Percentiles rank a stretch among this genome's conserved stretches.
phyloP scores from a whole-genome alignment of 2,888 invertebrate species.

The Spilosoma lubricipeda region DNA sequence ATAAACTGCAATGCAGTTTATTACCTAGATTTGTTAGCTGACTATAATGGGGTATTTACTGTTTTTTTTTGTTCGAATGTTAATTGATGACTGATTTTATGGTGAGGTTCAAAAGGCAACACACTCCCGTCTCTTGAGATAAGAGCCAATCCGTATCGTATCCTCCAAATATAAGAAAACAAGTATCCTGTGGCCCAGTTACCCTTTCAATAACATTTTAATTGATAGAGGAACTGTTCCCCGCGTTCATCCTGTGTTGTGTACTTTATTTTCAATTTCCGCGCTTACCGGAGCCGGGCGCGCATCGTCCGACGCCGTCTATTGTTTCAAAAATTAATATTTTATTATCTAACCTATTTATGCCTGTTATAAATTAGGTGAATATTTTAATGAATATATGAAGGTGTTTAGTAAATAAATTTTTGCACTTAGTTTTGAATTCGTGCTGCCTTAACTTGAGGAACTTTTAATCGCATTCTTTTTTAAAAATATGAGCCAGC shows the following conservation, averaged over 20 bases:
- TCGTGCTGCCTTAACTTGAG: too few relatives aligned
- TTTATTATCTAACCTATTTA: slow-evolving; percentile 11
- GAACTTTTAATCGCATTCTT: too few relatives aligned
- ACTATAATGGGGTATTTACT: too few relatives aligned
- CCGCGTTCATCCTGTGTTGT: slow-evolving; percentile 22
- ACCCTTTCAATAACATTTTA: slow-evolving; percentile 25
- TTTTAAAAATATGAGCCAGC: too few relatives aligned
- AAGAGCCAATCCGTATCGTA: neutral
- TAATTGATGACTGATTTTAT: too few relatives aligned
- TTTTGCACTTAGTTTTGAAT: neutral
- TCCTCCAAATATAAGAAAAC: neutral
- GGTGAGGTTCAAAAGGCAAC: too few relatives aligned
- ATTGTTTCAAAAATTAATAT: slow-evolving; percentile 41
- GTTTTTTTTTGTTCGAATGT: too few relatives aligned
- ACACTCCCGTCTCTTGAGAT: too few relatives aligned
- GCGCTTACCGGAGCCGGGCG: slow-evolving; percentile 36
- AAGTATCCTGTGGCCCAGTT: slow-evolving; percentile 1
- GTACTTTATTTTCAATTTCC: slow-evolving; percentile 53
- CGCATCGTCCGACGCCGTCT: slow-evolving; percentile 34
- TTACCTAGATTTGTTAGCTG: too few relatives aligned
- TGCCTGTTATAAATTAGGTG: neutral
- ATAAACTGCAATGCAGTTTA: neutral
- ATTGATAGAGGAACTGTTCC: slow-evolving; percentile 29
- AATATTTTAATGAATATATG: neutral
- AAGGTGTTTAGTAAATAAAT: too few relatives aligned